Percentiles rank a stretch among this genome's conserved stretches.
Conservation (phyloP, 2,888 invertebrate genomes). For the Apamea anceps region DNA sequence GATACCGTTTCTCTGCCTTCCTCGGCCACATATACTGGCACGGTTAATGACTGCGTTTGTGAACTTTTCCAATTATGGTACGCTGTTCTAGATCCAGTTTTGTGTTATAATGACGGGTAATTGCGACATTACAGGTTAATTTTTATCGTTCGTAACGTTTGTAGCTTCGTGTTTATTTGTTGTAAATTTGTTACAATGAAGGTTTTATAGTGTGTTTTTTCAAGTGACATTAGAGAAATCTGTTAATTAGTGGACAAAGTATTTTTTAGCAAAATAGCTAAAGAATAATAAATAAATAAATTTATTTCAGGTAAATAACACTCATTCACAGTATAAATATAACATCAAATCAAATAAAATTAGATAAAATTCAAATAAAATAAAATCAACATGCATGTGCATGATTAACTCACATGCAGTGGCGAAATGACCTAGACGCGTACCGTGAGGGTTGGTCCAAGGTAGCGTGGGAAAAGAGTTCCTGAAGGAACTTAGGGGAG, state of each 20-base stretch:
- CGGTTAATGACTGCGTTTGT: conserved; percentile 64
- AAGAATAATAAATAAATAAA: not conserved
- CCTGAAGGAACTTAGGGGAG: not conserved
- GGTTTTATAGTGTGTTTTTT: not conserved
- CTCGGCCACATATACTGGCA: conserved; percentile 54
- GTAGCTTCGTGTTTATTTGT: conserved; percentile 30
- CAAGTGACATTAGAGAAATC: not conserved
- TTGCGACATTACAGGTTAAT: conserved; percentile 60
- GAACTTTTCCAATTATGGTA: conserved; percentile 65
- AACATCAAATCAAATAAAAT: no score
- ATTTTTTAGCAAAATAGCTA: not conserved
- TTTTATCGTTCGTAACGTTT: conserved; percentile 58
- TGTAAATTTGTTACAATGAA: conserved; percentile 23
- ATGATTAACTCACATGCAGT: not conserved
- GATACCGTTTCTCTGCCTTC: conserved; percentile 62
- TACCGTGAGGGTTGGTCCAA: not conserved
- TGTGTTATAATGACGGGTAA: conserved; percentile 63
- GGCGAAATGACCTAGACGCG: not conserved
- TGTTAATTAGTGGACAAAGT: not conserved
- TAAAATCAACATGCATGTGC: no score
- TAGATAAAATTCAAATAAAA: no score
- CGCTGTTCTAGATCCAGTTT: conserved; percentile 63
- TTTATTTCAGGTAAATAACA: no score
- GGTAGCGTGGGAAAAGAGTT: not conserved
- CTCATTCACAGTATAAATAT: no score